Evolutionary conservation across 1,140 invertebrate genomes (phyloP).

Genomic region (Zaprionus kolodkinae): DNA sequence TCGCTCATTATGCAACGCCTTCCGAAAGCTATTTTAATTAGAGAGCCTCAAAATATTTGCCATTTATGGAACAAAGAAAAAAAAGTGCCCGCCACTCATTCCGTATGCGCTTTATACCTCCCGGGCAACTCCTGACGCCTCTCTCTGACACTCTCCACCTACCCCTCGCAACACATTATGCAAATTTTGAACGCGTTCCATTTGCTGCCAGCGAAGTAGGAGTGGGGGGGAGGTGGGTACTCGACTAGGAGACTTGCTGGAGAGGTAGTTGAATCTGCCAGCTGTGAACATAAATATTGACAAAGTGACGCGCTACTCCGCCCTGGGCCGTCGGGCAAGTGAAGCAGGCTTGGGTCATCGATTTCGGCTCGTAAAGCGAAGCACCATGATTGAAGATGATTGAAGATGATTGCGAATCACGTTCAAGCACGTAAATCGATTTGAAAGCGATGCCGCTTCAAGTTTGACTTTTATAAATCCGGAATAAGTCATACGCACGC

Average conservation of each 20-base stretch:
- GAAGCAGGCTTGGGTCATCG: conserved; percentile 13
- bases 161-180: conserved; percentile 48
- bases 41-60: conserved; percentile 38
- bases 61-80: conserved; percentile 16
- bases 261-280: background rate
- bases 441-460: conserved; percentile 2
- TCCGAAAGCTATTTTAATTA: conserved; percentile 61
- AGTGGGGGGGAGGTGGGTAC: background rate
- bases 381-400: conserved; percentile 52
- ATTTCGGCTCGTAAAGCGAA: conserved; percentile 38
- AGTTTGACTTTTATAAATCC: conserved; percentile 31
- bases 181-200: conserved; percentile 53
- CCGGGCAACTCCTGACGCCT: too few species aligned
- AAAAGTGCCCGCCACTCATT: conserved; percentile 28
- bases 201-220: conserved; percentile 11
- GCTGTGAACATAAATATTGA: conserved; percentile 55
- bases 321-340: too few species aligned
- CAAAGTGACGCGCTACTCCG: conserved; percentile 45
- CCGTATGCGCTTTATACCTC: conserved; percentile 21
- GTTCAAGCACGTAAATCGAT: conserved; percentile 17
- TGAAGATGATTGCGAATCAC: conserved; percentile 52
- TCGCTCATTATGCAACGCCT: conserved; percentile 42
- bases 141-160: background rate
- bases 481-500: background rate
- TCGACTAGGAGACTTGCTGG: too few species aligned